Evolutionary conservation across 2,113 vertebrate genomes (phyloP).

Genomic region (Pholis gunnellus): DNA sequence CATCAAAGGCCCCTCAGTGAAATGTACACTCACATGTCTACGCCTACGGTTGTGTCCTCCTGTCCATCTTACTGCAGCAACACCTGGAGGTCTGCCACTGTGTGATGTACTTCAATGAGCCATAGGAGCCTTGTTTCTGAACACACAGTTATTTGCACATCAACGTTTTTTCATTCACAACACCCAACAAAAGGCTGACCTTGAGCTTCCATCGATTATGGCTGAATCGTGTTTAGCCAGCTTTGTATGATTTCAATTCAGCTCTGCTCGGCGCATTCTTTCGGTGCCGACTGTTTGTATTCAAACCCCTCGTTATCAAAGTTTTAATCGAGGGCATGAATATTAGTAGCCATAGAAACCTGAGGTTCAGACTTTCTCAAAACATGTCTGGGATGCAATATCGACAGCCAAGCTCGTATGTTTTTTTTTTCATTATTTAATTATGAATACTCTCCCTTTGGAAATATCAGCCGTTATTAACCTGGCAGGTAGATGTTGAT

Average conservation of each 20-base stretch:
- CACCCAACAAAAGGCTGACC: conserved; percentile 34
- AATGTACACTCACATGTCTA: neutral
- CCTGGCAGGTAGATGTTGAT: conserved; percentile 33
- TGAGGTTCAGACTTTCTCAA: conserved; percentile 19
- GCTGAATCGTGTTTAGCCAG: conserved; percentile 25
- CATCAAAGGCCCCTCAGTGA: conserved; percentile 40
- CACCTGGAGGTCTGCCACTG: conserved; percentile 24
- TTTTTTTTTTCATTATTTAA: conserved; percentile 18
- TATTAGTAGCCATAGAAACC: conserved; percentile 28
- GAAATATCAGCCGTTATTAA: conserved; percentile 18
- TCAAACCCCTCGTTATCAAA: conserved; percentile 38
- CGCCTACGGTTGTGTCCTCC: neutral
- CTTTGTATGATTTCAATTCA: conserved; percentile 40
- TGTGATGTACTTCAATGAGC: conserved; percentile 19
- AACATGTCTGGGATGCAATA: neutral
- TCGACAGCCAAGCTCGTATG: neutral
- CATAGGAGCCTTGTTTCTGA: conserved; percentile 26
- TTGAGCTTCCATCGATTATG: conserved; percentile 33
- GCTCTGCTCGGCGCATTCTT: conserved; percentile 15
- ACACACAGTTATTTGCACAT: conserved; percentile 5
- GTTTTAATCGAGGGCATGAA: conserved; percentile 15
- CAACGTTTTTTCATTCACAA: conserved; percentile 26
- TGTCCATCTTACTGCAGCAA: neutral
- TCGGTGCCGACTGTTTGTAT: neutral
- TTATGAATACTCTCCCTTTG: conserved; percentile 12